phyloP scores from a whole-genome alignment of 1,140 invertebrate genomes.

The Acromyrmex heyeri region DNA sequence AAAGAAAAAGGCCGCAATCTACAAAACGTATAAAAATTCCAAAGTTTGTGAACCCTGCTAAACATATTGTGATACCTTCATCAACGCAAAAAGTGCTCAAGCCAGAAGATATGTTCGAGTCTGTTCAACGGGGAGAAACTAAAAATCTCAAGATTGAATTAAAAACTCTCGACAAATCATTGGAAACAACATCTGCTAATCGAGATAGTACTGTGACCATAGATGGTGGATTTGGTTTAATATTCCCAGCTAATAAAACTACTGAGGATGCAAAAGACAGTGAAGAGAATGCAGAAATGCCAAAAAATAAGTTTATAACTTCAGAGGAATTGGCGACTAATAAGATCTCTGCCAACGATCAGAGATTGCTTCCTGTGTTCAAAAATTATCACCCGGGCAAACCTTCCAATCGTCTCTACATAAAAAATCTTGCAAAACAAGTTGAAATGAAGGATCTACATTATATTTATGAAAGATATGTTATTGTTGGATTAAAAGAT shows the following conservation, averaged over 20 bases:
- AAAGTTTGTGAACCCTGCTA: constrained; percentile 88
- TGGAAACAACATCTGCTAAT: constrained; percentile 58
- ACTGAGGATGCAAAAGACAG: constrained; percentile 77
- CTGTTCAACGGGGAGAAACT: constrained; percentile 83
- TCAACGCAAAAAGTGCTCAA: constrained; percentile 85
- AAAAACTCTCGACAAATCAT: constrained; percentile 86
- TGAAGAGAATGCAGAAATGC: constrained; percentile 72
- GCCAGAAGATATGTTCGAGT: constrained; percentile 90
- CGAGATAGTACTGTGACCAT: constrained; percentile 61
- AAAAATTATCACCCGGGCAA: constrained; percentile 95
- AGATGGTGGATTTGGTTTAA: constrained; percentile 86
- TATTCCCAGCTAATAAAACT: constrained; percentile 84
- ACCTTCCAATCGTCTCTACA: constrained; percentile 94
- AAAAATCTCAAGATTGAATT: constrained; percentile 90
- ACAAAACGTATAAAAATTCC: constrained; percentile 89
- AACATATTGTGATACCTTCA: constrained; percentile 77
- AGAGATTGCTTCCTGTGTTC: constrained; percentile 93
- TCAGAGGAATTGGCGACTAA: constrained; percentile 90
- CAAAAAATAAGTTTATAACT: constrained; percentile 88
- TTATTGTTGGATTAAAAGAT: constrained; percentile 85
- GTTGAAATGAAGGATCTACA: constrained; percentile 92
- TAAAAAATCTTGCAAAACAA: constrained; percentile 96
- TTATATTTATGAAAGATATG: constrained; percentile 92
- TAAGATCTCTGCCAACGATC: constrained; percentile 90
- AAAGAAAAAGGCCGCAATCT: constrained; percentile 87